phyloP scores from a whole-genome alignment of 2,113 vertebrate genomes.

The Petaurus breviceps region DNA sequence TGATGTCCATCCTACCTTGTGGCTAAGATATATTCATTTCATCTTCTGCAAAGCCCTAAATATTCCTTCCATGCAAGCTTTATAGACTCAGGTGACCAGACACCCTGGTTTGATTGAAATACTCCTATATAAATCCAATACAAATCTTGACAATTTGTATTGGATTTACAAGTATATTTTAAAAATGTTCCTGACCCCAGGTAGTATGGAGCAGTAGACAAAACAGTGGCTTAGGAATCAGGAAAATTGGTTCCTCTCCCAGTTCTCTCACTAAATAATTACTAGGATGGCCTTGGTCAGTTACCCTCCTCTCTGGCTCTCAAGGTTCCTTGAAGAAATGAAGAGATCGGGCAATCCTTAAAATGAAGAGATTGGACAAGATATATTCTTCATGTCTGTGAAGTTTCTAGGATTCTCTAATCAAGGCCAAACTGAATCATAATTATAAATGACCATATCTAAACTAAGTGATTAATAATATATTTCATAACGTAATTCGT shows the following conservation, averaged over 20 bases:
- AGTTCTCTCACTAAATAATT: background rate
- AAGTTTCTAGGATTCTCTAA: background rate
- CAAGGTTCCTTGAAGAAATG: background rate
- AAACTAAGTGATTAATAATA: background rate
- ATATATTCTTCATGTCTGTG: background rate
- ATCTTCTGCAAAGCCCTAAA: background rate
- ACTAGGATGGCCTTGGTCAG: background rate
- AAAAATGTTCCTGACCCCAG: background rate
- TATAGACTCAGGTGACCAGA: background rate
- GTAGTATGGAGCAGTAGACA: background rate
- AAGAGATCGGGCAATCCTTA: background rate
- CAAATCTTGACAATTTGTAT: background rate
- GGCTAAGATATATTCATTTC: background rate
- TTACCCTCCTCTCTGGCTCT: background rate
- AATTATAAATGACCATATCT: background rate
- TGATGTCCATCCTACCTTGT: background rate
- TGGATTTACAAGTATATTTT: conserved; percentile 13
- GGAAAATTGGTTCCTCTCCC: background rate
- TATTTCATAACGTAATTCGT: background rate
- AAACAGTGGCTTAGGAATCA: background rate
- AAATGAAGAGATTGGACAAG: background rate
- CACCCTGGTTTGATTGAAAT: background rate
- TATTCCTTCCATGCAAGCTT: background rate
- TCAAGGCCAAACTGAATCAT: background rate
- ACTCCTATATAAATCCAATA: background rate